These are phyloP conservation scores for Drosophila triauraria DNA, from an alignment of 1,140 invertebrate species.

Conservation along the genomic window DNA sequence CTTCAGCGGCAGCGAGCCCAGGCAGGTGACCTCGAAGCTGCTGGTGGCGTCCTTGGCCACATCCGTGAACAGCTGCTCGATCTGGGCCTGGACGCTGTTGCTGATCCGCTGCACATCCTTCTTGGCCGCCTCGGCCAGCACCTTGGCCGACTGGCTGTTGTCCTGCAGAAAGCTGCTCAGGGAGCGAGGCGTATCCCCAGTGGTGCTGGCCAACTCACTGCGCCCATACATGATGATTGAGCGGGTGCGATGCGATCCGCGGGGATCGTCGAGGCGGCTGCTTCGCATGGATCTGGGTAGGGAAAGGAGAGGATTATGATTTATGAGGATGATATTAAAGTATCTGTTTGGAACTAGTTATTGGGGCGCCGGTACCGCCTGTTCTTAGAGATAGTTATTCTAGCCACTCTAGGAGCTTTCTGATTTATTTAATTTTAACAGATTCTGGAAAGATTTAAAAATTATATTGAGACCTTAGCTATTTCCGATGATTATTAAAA, in stretches of 20 bases:
- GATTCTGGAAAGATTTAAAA: not conserved
- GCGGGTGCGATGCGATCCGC: conserved; percentile 82
- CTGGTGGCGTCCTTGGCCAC: conserved; percentile 89
- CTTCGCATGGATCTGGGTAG: conserved; percentile 74
- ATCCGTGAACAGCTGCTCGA: conserved; percentile 94
- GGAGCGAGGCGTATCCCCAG: conserved; percentile 67
- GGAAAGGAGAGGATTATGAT: not conserved
- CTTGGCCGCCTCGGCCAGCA: conserved; percentile 75
- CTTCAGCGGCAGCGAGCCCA: conserved; percentile 91
- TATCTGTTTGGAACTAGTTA: not conserved
- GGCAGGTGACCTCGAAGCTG: conserved; percentile 91
- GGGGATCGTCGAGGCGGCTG: conserved; percentile 81
- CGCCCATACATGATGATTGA: conserved; percentile 85
- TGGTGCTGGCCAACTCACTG: conserved; percentile 81
- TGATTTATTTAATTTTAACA: not conserved
- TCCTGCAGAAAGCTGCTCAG: conserved; percentile 79
- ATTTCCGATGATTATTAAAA: too few relatives aligned
- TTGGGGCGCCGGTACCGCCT: too few relatives aligned
- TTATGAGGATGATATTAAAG: not conserved
- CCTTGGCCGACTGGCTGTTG: conserved; percentile 66
- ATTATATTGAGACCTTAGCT: not conserved
- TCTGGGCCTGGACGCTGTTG: conserved; percentile 92
- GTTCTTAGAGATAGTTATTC: not conserved
- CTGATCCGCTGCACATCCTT: conserved; percentile 86
- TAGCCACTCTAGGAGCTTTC: not conserved